Evolutionary conservation across 2,113 vertebrate genomes (phyloP).

Genomic region (Progne subis): DNA sequence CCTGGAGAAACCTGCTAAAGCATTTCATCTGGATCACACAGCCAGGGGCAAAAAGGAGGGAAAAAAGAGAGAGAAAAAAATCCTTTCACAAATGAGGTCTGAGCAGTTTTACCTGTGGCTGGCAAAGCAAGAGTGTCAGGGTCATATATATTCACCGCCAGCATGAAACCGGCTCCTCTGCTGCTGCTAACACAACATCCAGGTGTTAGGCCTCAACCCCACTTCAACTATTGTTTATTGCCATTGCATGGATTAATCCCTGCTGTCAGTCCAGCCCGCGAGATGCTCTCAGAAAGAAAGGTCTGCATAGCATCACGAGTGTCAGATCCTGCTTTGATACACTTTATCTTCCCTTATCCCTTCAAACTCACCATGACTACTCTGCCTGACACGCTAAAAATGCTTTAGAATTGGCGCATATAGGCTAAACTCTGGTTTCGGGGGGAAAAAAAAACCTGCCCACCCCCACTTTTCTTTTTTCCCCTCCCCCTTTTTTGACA

Average conservation of each 20-base stretch:
- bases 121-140: neutral
- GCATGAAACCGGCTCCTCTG: neutral
- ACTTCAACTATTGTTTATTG: constrained; percentile 68
- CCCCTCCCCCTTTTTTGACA: neutral
- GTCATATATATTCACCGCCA: neutral
- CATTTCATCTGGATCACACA: neutral
- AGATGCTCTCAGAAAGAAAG: constrained; percentile 74
- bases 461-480: neutral
- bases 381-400: constrained; percentile 65
- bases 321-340: constrained; percentile 77
- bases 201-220: constrained; percentile 73
- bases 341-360: constrained; percentile 75
- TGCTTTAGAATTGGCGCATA: constrained; percentile 52
- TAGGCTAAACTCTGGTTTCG: constrained; percentile 54
- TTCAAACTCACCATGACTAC: constrained; percentile 71
- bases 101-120: constrained; percentile 5
- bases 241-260: constrained; percentile 75
- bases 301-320: constrained; percentile 75
- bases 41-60: neutral
- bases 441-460: neutral
- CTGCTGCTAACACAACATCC: constrained; percentile 40
- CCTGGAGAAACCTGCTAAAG: neutral
- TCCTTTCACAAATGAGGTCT: neutral
- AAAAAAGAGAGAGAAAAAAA: neutral
- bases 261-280: constrained; percentile 67